These are phyloP conservation scores for Characodon lateralis DNA, from an alignment of 2,797 vertebrate genomes.

Conservation along the genomic window DNA sequence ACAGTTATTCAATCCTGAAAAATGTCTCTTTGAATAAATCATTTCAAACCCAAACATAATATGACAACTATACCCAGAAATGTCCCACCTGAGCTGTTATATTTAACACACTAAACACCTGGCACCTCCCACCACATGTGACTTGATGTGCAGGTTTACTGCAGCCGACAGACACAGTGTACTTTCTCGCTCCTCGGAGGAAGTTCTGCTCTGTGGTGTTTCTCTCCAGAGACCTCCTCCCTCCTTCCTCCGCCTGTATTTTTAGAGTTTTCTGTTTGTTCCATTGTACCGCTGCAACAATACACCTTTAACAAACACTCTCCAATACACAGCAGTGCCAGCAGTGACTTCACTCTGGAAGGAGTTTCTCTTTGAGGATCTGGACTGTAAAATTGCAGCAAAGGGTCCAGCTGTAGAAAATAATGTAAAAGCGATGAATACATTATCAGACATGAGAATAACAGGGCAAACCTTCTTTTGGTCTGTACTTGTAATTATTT, in stretches of 20 bases:
- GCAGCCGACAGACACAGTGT: neutral
- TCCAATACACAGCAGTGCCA: slow-evolving; percentile 16
- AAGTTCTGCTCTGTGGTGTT: slow-evolving; percentile 22
- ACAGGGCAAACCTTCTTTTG: neutral
- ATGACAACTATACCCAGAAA: neutral
- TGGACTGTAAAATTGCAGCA: slow-evolving; percentile 7
- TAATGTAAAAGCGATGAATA: neutral
- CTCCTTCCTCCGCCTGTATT: slow-evolving; percentile 54
- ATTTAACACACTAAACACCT: neutral
- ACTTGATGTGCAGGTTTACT: neutral
- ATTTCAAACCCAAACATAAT: neutral
- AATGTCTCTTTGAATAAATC: neutral
- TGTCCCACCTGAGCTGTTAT: neutral
- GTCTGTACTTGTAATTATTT: neutral
- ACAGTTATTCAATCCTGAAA: neutral
- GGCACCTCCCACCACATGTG: neutral
- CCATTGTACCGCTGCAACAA: slow-evolving; percentile 54
- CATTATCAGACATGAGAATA: neutral
- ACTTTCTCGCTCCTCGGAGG: slow-evolving; percentile 10
- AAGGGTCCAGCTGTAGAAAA: neutral
- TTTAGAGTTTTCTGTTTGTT: slow-evolving; percentile 61
- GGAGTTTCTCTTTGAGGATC: slow-evolving; percentile 3
- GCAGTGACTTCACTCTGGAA: slow-evolving; percentile 36
- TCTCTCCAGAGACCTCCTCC: slow-evolving; percentile 25
- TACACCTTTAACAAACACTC: slow-evolving; percentile 38